A percentile compares a stretch with the other conserved stretches of the same genome.
phyloP scores from a whole-genome alignment of 2,113 vertebrate genomes.

The Syngnathoides biaculeatus region DNA sequence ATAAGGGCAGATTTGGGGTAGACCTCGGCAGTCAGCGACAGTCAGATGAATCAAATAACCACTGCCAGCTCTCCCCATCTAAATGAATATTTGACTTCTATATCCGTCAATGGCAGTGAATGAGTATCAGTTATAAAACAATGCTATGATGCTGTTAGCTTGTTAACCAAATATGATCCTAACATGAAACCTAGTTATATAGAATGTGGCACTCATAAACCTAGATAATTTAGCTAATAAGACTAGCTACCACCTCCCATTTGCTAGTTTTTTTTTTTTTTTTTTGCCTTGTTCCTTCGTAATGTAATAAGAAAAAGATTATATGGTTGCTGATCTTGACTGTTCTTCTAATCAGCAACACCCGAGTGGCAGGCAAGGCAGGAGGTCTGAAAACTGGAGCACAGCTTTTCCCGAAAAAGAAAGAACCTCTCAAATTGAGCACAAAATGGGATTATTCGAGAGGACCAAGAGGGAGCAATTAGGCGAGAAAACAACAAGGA shows the following conservation, averaged over 20 bases:
- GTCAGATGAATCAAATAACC: too few species aligned
- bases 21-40: too few species aligned
- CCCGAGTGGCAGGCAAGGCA: not conserved
- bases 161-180: not conserved
- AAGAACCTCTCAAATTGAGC: not conserved
- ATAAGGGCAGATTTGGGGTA: too few species aligned
- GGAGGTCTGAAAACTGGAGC: not conserved
- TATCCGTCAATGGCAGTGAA: too few species aligned
- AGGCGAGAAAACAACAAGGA: not conserved
- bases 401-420: not conserved
- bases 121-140: not conserved
- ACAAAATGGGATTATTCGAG: not conserved
- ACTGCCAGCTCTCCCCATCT: too few species aligned
- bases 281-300: not conserved
- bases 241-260: not conserved
- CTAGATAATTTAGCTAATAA: not conserved
- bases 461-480: slow-evolving; percentile 6
- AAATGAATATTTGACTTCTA: too few species aligned
- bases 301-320: not conserved
- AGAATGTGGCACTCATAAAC: too few species aligned
- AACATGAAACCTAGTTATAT: not conserved
- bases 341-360: not conserved
- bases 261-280: not conserved
- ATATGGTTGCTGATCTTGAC: not conserved
- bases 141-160: not conserved